Evolutionary conservation across 37 sponge, comb jelly and placozoan genomes (phyloP).

Genomic region (Eunapius fragilis): DNA sequence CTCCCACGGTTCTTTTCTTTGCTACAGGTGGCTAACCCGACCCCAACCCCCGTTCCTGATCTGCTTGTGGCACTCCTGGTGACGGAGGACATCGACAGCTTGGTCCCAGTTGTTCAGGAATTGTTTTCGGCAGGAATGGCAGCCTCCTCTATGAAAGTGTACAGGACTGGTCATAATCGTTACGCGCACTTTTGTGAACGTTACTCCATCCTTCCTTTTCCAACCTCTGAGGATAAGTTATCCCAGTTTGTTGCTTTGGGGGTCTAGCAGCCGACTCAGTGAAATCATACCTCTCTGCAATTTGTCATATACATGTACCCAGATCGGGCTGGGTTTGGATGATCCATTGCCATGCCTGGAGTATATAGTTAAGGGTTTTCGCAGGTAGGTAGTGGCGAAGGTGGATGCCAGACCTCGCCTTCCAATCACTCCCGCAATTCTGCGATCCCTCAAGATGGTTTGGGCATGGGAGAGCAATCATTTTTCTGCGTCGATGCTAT

Average conservation of each 20-base stretch:
- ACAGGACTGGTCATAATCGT: neutral
- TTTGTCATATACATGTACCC: too few relatives aligned
- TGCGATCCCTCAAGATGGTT: neutral
- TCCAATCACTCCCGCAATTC: slow-evolving; percentile 41
- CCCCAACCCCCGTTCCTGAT: neutral
- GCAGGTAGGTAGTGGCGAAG: neutral
- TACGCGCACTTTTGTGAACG: slow-evolving; percentile 23
- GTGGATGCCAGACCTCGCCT: neutral
- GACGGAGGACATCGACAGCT: slow-evolving; percentile 11
- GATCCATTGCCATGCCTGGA: slow-evolving; percentile 19
- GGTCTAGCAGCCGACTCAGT: too few relatives aligned
- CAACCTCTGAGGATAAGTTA: too few relatives aligned
- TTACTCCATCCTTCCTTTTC: too few relatives aligned
- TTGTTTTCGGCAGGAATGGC: slow-evolving; percentile 37
- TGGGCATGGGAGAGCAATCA: neutral
- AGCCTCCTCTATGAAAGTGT: neutral
- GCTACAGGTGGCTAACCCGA: neutral
- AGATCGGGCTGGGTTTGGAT: too few relatives aligned
- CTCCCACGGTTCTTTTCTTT: slow-evolving; percentile 14
- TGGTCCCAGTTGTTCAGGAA: slow-evolving; percentile 21
- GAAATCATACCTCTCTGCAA: too few relatives aligned
- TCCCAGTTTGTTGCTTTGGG: too few relatives aligned
- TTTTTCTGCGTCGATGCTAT: slow-evolving; percentile 10
- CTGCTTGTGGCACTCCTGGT: neutral
- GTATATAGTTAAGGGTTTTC: slow-evolving; percentile 18